A percentile compares a stretch with the other conserved stretches of the same genome.
Conservation (phyloP, 2,797 vertebrate species). For the Eutrigla gurnardus region DNA sequence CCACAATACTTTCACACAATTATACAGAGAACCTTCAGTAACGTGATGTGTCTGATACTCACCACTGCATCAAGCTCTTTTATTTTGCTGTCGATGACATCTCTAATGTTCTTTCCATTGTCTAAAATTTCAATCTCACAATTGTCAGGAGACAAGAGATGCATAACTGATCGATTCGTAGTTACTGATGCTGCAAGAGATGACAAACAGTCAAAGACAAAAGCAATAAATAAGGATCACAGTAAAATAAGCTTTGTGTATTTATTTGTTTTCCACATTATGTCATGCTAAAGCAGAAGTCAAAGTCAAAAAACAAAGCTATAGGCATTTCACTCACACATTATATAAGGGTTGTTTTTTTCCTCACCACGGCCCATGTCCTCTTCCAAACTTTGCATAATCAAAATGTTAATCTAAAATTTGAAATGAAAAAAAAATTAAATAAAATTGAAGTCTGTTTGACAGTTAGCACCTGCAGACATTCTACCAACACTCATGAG, state of each 20-base stretch:
- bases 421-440: too few species aligned
- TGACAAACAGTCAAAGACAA: neutral
- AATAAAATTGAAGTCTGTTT: too few species aligned
- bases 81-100: conserved; percentile 34
- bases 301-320: neutral
- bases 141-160: neutral
- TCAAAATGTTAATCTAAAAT: too few species aligned
- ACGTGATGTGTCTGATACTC: conserved; percentile 4
- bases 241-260: neutral
- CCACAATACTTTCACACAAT: too few species aligned
- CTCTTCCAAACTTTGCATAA: neutral
- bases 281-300: neutral
- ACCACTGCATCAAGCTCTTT: conserved; percentile 25
- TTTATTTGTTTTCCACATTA: too few species aligned
- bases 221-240: neutral
- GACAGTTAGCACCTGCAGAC: too few species aligned
- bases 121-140: conserved; percentile 26
- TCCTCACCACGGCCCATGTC: neutral
- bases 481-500: too few species aligned
- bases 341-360: neutral
- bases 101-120: conserved; percentile 7
- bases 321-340: neutral
- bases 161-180: neutral
- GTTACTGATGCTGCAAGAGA: neutral
- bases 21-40: neutral